Evolutionary conservation across 2,888 invertebrate genomes (phyloP).

Genomic region (Hetaerina titia): DNA sequence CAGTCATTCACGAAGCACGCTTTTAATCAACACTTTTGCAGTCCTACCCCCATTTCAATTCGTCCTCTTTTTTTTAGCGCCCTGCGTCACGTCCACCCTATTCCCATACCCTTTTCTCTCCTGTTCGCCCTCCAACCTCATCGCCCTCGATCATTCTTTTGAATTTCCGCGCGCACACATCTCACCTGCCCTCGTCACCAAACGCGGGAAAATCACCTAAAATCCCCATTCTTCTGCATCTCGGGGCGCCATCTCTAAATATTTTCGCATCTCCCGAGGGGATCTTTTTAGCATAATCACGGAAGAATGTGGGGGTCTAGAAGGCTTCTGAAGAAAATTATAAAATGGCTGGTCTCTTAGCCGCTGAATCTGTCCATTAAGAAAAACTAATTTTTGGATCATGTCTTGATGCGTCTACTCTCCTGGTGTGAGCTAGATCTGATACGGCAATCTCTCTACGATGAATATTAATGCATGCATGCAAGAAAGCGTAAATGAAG

Average conservation of each 20-base stretch:
- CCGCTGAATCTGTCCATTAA: not conserved
- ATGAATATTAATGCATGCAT: no score
- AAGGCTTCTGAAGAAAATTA: not conserved
- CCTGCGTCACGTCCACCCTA: not conserved
- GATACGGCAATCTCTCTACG: no score
- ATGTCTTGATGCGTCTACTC: not conserved
- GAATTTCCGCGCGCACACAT: not conserved
- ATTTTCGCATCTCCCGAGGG: not conserved
- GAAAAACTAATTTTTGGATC: not conserved
- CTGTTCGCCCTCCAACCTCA: not conserved
- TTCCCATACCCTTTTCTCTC: not conserved
- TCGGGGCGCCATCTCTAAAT: not conserved
- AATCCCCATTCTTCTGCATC: not conserved
- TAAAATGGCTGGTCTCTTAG: not conserved
- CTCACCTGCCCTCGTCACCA: not conserved
- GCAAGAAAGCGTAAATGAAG: no score
- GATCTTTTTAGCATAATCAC: not conserved
- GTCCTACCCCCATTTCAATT: not conserved
- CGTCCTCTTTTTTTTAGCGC: not conserved
- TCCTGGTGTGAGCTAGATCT: not conserved
- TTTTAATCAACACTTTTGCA: slow-evolving; percentile 45
- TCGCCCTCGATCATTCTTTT: not conserved
- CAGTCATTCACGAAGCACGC: slow-evolving; percentile 30
- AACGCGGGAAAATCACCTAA: not conserved
- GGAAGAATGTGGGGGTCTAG: not conserved